Evolutionary conservation across 2,797 vertebrate genomes (phyloP).

Genomic region (Sparus aurata): DNA sequence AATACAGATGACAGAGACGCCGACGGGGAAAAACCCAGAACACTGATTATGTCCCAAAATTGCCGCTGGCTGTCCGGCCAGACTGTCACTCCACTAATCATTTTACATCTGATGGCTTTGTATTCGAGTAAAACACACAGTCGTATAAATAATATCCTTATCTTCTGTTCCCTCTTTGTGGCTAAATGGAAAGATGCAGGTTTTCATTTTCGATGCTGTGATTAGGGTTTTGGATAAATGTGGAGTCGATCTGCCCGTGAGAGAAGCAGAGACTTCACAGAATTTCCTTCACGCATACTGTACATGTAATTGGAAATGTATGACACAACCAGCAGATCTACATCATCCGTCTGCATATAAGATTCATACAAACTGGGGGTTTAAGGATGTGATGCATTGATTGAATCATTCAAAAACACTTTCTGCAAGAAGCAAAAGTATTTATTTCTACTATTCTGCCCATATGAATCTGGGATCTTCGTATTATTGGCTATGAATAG

Average conservation of each 20-base stretch:
- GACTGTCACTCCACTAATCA: slow-evolving; percentile 58
- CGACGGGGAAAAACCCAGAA: slow-evolving; percentile 45
- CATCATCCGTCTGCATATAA: not conserved
- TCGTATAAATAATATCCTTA: slow-evolving; percentile 67
- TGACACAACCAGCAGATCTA: slow-evolving; percentile 10
- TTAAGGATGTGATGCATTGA: not conserved
- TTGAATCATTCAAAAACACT: slow-evolving; percentile 45
- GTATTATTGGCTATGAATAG: slow-evolving; percentile 90
- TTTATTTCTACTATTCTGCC: slow-evolving; percentile 80
- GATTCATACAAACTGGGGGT: slow-evolving; percentile 23
- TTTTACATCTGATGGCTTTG: slow-evolving; percentile 66
- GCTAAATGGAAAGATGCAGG: slow-evolving; percentile 45
- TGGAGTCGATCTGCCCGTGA: slow-evolving; percentile 69
- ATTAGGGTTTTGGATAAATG: slow-evolving; percentile 70
- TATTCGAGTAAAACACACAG: slow-evolving; percentile 61
- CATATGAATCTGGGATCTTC: slow-evolving; percentile 88
- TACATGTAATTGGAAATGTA: slow-evolving; percentile 44
- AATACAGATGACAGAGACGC: slow-evolving; percentile 64
- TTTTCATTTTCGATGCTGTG: slow-evolving; percentile 53
- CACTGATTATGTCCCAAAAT: slow-evolving; percentile 68
- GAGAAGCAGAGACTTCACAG: slow-evolving; percentile 57
- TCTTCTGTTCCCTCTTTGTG: slow-evolving; percentile 50
- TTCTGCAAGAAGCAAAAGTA: slow-evolving; percentile 35
- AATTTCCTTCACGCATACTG: slow-evolving; percentile 47
- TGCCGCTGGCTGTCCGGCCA: slow-evolving; percentile 57